A percentile compares a stretch with the other conserved stretches of the same genome.
phyloP scores from a whole-genome alignment of 2,797 vertebrate genomes.

The Myripristis murdjan region DNA sequence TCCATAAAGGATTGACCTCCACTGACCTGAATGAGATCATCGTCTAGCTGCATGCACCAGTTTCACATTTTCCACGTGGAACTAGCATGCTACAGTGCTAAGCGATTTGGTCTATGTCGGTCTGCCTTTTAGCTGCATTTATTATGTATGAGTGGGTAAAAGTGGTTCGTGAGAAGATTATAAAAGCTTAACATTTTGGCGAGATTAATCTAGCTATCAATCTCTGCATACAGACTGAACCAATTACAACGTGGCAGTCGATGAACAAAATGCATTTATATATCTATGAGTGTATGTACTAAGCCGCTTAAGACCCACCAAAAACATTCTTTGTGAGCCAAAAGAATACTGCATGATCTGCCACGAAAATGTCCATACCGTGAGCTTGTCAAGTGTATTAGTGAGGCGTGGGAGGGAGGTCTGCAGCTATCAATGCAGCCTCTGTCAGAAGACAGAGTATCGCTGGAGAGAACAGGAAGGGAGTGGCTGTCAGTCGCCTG shows the following conservation, averaged over 20 bases:
- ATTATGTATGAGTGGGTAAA: slow-evolving; percentile 81
- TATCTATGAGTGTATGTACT: slow-evolving; percentile 11
- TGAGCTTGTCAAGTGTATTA: slow-evolving; percentile 26
- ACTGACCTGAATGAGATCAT: slow-evolving; percentile 73
- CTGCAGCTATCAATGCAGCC: slow-evolving; percentile 55
- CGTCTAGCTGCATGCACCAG: slow-evolving; percentile 56
- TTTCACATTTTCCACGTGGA: slow-evolving; percentile 47
- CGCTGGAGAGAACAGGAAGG: slow-evolving; percentile 64
- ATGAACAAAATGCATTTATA: slow-evolving; percentile 61
- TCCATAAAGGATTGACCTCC: slow-evolving; percentile 71
- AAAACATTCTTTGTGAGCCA: slow-evolving; percentile 19
- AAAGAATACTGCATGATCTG: slow-evolving; percentile 10
- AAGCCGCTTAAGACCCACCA: slow-evolving; percentile 6
- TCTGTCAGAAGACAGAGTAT: slow-evolving; percentile 65
- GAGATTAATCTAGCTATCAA: slow-evolving; percentile 77
- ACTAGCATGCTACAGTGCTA: slow-evolving; percentile 40
- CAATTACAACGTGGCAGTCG: slow-evolving; percentile 53
- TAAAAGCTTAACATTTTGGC: slow-evolving; percentile 82
- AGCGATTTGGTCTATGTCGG: slow-evolving; percentile 56
- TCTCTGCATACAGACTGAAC: slow-evolving; percentile 58
- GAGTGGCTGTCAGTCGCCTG: slow-evolving; percentile 72
- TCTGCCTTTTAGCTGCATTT: slow-evolving; percentile 76
- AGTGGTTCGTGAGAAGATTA: slow-evolving; percentile 77
- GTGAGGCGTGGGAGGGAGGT: slow-evolving; percentile 2
- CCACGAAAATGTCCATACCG: slow-evolving; percentile 32